phyloP scores from a whole-genome alignment of 1,140 invertebrate species.

The Drosophila ogumai region DNA sequence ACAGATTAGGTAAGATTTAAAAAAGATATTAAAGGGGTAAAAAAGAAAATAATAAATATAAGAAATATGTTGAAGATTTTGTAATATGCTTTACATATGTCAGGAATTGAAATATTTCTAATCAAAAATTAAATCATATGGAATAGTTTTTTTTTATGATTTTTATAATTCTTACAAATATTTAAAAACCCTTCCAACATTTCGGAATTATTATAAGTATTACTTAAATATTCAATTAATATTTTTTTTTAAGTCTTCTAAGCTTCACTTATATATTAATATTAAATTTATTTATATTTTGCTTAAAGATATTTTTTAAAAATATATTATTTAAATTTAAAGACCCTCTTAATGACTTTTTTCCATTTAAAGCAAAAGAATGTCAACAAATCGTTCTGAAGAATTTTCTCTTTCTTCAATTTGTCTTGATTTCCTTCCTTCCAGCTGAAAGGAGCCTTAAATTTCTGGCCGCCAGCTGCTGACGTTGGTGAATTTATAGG shows the following conservation, averaged over 20 bases:
- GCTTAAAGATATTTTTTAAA: too few relatives aligned
- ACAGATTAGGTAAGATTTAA: slow-evolving; percentile 34
- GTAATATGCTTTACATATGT: too few relatives aligned
- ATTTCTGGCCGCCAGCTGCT: slow-evolving; percentile 44
- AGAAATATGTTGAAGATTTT: too few relatives aligned
- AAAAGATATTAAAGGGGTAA: background rate
- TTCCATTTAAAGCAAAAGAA: background rate
- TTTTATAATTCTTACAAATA: too few relatives aligned
- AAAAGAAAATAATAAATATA: background rate
- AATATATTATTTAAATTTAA: background rate
- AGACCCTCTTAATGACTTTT: background rate
- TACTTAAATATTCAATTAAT: too few relatives aligned
- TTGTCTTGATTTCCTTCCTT: slow-evolving; percentile 28
- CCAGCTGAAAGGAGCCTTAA: slow-evolving; percentile 36
- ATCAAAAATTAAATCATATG: too few relatives aligned
- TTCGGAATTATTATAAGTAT: too few relatives aligned
- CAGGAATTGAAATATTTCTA: too few relatives aligned
- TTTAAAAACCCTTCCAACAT: too few relatives aligned
- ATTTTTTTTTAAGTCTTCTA: too few relatives aligned
- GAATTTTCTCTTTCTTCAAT: slow-evolving; percentile 8
- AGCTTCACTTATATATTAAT: too few relatives aligned
- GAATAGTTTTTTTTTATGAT: too few relatives aligned
- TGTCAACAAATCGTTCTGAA: background rate
- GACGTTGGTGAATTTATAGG: slow-evolving; percentile 43
- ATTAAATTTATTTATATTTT: background rate